Evolutionary conservation across 2,113 vertebrate genomes (phyloP).

Genomic region (Lynx canadensis): DNA sequence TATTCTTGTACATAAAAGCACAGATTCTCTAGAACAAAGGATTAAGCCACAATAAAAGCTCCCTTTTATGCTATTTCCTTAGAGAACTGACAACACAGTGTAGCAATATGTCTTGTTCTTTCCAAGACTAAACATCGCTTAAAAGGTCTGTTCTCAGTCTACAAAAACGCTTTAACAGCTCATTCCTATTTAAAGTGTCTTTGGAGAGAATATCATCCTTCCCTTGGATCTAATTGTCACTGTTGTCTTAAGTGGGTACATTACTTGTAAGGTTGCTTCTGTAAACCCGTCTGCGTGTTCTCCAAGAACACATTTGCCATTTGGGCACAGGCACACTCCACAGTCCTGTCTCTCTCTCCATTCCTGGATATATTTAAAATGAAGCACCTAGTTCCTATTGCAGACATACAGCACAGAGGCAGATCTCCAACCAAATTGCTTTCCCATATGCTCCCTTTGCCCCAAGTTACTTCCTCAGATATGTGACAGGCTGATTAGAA

Average conservation of each 20-base stretch:
- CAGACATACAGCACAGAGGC: neutral
- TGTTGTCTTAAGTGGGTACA: conserved; percentile 18
- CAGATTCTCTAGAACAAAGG: conserved; percentile 21
- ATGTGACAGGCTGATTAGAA: neutral
- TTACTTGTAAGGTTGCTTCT: neutral
- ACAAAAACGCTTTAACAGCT: conserved; percentile 23
- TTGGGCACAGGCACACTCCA: neutral
- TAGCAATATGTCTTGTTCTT: conserved; percentile 46
- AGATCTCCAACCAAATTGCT: neutral
- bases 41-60: conserved; percentile 3
- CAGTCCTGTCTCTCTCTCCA: neutral
- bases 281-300: neutral
- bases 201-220: conserved; percentile 43
- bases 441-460: neutral
- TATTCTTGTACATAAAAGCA: neutral
- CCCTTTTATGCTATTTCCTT: conserved; percentile 42
- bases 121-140: conserved; percentile 48
- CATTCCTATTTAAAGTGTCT: conserved; percentile 9
- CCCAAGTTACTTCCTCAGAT: neutral
- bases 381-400: neutral
- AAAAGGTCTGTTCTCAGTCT: conserved; percentile 2
- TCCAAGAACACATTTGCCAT: neutral
- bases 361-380: neutral
- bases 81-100: conserved; percentile 66
- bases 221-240: neutral